Percentiles rank a stretch among this genome's conserved stretches.
phyloP scores from a whole-genome alignment of 1,140 invertebrate species.

The Scylla paramamosain region DNA sequence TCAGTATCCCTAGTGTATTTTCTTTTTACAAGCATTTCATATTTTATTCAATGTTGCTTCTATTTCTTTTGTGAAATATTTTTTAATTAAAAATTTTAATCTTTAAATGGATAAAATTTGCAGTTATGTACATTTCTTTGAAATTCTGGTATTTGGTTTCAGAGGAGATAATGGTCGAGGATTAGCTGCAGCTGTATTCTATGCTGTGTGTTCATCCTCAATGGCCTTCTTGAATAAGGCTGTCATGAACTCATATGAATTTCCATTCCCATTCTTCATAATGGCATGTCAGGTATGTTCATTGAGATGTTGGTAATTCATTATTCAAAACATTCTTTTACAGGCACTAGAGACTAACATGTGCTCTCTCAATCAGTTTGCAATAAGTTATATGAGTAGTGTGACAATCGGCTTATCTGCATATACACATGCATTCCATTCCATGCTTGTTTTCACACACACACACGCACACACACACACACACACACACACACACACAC shows the following conservation, averaged over 20 bases:
- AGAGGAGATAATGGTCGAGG: slow-evolving; percentile 26
- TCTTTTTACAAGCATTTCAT: no score
- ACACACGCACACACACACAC: no score
- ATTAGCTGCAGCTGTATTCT: slow-evolving; percentile 80
- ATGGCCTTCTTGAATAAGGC: slow-evolving; percentile 82
- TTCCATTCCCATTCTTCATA: slow-evolving; percentile 81
- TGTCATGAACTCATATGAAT: slow-evolving; percentile 80
- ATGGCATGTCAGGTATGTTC: slow-evolving; percentile 79
- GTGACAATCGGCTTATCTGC: no score
- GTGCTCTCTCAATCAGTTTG: no score
- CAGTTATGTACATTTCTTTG: neutral
- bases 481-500: neutral
- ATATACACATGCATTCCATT: no score
- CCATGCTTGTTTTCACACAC: neutral
- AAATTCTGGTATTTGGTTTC: neutral
- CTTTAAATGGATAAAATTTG: neutral
- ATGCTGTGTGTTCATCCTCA: slow-evolving; percentile 81
- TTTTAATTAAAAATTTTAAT: neutral
- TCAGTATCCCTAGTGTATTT: no score
- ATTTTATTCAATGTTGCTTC: no score
- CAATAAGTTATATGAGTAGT: no score
- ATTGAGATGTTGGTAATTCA: neutral
- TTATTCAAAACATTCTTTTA: no score
- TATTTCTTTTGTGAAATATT: neutral
- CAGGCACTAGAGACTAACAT: no score